phyloP scores from a whole-genome alignment of 1,140 invertebrate genomes.

The Eubasilissa regina region DNA sequence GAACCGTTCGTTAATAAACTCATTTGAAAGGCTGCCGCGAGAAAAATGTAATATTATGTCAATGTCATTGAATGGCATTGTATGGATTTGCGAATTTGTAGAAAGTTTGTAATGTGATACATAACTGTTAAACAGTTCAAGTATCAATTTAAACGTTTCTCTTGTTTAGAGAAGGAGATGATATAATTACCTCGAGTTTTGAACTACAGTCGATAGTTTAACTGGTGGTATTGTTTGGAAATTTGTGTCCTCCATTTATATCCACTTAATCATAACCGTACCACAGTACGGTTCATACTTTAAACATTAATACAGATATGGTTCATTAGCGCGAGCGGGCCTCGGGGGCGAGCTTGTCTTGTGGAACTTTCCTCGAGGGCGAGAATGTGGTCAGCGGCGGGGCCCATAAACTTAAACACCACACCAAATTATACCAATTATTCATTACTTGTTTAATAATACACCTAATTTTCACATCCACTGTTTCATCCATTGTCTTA shows the following conservation, averaged over 20 bases:
- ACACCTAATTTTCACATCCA: too few species aligned
- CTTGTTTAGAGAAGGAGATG: conserved; percentile 6
- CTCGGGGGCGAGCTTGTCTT: conserved; percentile 27
- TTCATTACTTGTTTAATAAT: too few species aligned
- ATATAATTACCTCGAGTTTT: not conserved
- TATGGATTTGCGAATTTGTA: too few species aligned
- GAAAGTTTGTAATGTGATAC: too few species aligned
- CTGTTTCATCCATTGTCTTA: too few species aligned
- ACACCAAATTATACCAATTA: too few species aligned
- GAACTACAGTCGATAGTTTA: conserved; percentile 10
- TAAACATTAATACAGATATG: conserved; percentile 57
- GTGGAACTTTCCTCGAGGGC: not conserved
- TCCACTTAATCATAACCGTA: conserved; percentile 52
- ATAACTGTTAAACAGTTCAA: too few species aligned
- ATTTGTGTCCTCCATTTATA: conserved; percentile 49
- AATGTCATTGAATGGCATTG: too few species aligned
- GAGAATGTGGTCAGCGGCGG: conserved; percentile 18
- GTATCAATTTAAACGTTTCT: not conserved
- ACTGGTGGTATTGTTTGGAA: conserved; percentile 3
- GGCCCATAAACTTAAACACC: too few species aligned
- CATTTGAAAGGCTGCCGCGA: too few species aligned
- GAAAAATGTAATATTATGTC: too few species aligned
- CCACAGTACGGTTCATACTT: conserved; percentile 52
- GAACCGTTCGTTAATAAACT: too few species aligned
- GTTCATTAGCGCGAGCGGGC: conserved; percentile 55